Conservation (phyloP, 2,113 vertebrate species). For the Jacana jacana region DNA sequence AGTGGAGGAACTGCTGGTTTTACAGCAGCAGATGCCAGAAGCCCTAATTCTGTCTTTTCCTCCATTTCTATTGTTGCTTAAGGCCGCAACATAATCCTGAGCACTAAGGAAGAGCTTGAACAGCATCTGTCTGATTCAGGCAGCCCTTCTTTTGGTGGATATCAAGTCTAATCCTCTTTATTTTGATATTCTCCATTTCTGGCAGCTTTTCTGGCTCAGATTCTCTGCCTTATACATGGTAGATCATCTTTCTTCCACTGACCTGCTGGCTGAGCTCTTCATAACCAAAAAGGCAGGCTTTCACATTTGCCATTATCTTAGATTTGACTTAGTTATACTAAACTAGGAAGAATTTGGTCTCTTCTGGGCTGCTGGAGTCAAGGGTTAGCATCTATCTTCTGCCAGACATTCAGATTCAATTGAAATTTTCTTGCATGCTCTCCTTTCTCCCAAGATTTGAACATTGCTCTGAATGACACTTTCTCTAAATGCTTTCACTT, state of each 20-base stretch:
- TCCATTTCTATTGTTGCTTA: not conserved
- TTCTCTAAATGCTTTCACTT: not conserved
- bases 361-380: not conserved
- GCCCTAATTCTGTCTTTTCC: not conserved
- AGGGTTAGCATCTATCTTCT: not conserved
- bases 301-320: not conserved
- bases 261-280: not conserved
- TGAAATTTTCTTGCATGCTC: not conserved
- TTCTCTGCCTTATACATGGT: not conserved
- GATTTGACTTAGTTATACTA: not conserved
- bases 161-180: not conserved
- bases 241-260: not conserved
- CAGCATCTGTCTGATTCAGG: not conserved
- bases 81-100: not conserved
- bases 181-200: not conserved
- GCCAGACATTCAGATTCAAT: not conserved
- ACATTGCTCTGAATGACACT: not conserved
- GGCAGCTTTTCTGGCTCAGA: not conserved
- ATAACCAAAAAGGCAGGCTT: not conserved
- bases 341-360: not conserved
- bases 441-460: not conserved
- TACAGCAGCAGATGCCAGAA: not conserved
- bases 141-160: not conserved
- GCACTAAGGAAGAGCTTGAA: not conserved
- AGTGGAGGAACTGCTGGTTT: not conserved